A percentile compares a stretch with the other conserved stretches of the same genome.
Conservation (phyloP, 2,797 vertebrate genomes). For the Galago senegalensis region DNA sequence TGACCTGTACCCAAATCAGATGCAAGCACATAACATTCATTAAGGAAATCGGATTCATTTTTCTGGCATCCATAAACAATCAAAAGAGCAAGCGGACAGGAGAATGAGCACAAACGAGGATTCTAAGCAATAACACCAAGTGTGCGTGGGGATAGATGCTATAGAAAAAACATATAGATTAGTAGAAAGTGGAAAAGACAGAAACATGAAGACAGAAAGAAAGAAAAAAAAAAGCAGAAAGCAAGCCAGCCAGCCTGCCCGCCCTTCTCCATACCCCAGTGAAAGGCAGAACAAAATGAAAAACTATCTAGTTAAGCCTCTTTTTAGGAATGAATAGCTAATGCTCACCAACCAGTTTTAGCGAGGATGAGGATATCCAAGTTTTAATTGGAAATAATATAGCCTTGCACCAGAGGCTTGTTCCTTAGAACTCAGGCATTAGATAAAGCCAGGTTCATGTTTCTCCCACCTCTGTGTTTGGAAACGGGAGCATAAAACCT, state of each 20-base stretch:
- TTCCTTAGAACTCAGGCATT: conserved; percentile 64
- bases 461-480: conserved; percentile 64
- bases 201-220: not conserved
- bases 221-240: not conserved
- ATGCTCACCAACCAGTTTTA: conserved; percentile 34
- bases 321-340: conserved; percentile 70
- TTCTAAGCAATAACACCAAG: not conserved
- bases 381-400: conserved; percentile 71
- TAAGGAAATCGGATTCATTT: conserved; percentile 74
- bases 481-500: conserved; percentile 73
- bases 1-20: conserved; percentile 68
- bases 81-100: conserved; percentile 62
- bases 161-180: not conserved
- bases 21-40: conserved; percentile 66
- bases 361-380: conserved; percentile 35
- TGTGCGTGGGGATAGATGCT: conserved; percentile 7
- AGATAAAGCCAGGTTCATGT: conserved; percentile 74
- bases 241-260: not conserved
- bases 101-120: not conserved
- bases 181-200: not conserved
- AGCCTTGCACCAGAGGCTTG: conserved; percentile 2
- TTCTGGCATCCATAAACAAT: conserved; percentile 75
- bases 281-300: conserved; percentile 63
- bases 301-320: conserved; percentile 71
- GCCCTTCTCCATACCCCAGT: not conserved